Base-by-base conservation (phyloP, 1,140 invertebrate genomes). In the Colletes latitarsis region DNA sequence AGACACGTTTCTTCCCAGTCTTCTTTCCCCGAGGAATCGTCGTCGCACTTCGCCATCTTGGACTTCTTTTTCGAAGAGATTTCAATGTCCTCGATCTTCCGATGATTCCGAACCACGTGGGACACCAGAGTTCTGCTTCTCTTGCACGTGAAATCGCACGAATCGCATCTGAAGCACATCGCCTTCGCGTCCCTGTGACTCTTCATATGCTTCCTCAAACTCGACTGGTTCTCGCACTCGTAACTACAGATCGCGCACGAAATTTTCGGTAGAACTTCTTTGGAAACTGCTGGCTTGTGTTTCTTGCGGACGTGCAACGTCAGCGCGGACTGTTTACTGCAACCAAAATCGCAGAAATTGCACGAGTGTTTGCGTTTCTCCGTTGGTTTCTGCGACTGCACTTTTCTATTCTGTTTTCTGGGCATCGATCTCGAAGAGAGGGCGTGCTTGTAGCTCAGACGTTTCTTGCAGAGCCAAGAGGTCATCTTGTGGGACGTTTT, bases 81-180 rank as follows among this genome's bases (percentile, higher is more conserved):
- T 0, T 39, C 17, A 6, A 52, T 39, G 10, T 39, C 21, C 9
- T 68, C 49, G 0, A 43, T 10, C 14, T 14, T 63, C n/a, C 55
- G 63, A n/a, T 89, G 88, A 57, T 41, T 72, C 15, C 52, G 79
- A 6, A 4, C 57, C 12, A 84, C 39, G 30, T 90, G 89, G 4
- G 87, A 81, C 6, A 66, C 43, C 1, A 90, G n/a, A 63, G 71
- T 78, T 9, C 72, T 70, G n/a, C 79, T 82, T 10, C 77, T 87
- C 5, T 77, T 82, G 21, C 86, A 88, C 3, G 57, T 68, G 12
- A 89, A 89, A 9, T 69, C 49, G 30, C 88, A 89, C 5, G 10
- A 3, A 5, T 82, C 19, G 43, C 88, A 89, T 14, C 21, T 14
- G 6, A 83, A 87, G 2, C 14, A 46, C 21, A 12, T 67, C n/a